Evolutionary conservation across 2,888 invertebrate species (phyloP), one percentile per base, ranked within the genome.

Genomic region (Sepiola atlantica): DNA sequence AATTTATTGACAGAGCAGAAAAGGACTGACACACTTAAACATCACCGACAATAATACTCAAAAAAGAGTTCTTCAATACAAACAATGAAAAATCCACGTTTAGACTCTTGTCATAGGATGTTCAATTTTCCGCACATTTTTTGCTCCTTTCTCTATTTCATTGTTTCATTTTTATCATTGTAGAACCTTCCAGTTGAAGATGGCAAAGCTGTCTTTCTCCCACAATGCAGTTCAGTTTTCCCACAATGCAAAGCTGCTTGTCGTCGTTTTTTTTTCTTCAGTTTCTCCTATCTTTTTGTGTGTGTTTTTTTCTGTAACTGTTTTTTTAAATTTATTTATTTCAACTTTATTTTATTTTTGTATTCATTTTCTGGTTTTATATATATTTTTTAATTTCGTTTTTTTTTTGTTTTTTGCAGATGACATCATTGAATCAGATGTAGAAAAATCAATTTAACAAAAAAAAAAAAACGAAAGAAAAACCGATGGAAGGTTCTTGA

Each of bases 11-110:
- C 77, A 77, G 21, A n/a, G n/a, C 77, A 16, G 45, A 45, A 45
- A 45, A 77, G n/a, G n/a, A n/a, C n/a, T 77, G 77, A 77, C 77
- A 77, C n/a, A 77, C 77, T 77, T 77, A 77, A 77, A 77, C 77
- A 77, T n/a, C 77, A 77, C n/a, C 77, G 16, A 77, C 77, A 77
- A 77, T 77, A n/a, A 77, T 77, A 32, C 77, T 77, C n/a, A 77
- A 77, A 45, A 45, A 8, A 77, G 77, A 77, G 77, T 77, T 77
- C 77, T 77, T 77, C 77, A 77, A 77, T 77, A 77, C 77, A 77
- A 77, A 77, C n/a, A 77, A 77, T 14, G n/a, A 45, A 77, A 77
- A n/a, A 77, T 77, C n/a, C 77, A 77, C 32, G 77, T 77, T 77
- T 77, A 77, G 77, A n/a, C 18, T n/a, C 16, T 32, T 77, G 77